Percentiles rank a stretch among this genome's conserved stretches.
Evolutionary conservation across 2,113 vertebrate species (phyloP).

Genomic region (Carlito syrichta): DNA sequence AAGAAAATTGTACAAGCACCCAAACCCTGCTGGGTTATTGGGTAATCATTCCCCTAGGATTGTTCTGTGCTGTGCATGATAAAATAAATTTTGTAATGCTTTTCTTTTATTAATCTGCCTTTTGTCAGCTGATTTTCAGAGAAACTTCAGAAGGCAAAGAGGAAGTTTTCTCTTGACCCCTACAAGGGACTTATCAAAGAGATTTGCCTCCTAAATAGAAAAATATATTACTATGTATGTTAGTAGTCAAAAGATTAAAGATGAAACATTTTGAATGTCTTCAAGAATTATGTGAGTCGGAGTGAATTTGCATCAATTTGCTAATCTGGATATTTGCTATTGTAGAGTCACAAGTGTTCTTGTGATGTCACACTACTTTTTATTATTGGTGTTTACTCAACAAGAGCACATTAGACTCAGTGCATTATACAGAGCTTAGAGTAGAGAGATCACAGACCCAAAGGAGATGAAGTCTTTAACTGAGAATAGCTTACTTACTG

Average conservation of each 20-base stretch:
- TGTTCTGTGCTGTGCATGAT: neutral
- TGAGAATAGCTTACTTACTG: neutral
- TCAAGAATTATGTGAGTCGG: neutral
- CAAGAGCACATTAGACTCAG: neutral
- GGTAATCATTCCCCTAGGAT: neutral
- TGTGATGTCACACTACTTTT: fast-evolving
- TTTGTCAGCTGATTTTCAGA: neutral
- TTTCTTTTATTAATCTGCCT: neutral
- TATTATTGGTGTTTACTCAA: too few species aligned
- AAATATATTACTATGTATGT: neutral
- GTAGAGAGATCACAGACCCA: neutral
- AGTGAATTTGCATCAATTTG: neutral
- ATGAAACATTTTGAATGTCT: too few species aligned
- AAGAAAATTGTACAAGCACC: neutral
- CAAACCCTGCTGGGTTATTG: neutral
- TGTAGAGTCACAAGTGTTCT: too few species aligned
- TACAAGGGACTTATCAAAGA: neutral
- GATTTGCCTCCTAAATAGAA: neutral
- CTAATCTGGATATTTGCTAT: neutral
- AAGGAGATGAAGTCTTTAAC: neutral
- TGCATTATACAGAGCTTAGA: neutral
- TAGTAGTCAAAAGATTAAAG: neutral
- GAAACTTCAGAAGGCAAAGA: neutral
- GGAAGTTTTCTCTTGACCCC: neutral
- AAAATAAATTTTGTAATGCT: neutral